Evolutionary conservation across 1,140 invertebrate genomes (phyloP), one percentile per base, ranked within the genome.

Genomic region (Triops cancriformis): DNA sequence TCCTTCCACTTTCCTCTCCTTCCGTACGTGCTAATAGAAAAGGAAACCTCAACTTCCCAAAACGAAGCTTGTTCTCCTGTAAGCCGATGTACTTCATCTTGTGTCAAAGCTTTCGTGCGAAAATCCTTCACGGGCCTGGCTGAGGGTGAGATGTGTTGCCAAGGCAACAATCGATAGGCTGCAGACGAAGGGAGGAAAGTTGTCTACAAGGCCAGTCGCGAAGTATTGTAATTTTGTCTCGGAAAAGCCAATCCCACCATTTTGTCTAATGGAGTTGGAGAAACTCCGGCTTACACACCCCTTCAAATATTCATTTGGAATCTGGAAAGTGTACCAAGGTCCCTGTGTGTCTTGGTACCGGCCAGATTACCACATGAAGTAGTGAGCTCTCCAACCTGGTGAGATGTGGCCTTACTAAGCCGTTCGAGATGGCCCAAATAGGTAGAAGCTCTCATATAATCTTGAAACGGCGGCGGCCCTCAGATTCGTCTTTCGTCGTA

Each of bases 151-250:
- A 64, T 64, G 51, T 23, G 51, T 64, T 64, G 51, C 51, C 51
- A 64, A 64, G 51, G 51, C 51, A 64, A 64, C 51, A 64, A 64
- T 64, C 51, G 51, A 64, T 64, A 64, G 51, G 51, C 51, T 64
- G 18, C 51, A 64, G 51, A 64, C 51, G 51, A 64, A 64, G 51
- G 14, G 51, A 23, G 51, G 9, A 3, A 64, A 14, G 51, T 64
- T 64, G 51, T 64, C 51, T 18, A 23, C 23, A 14, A 64, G 51
- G 51, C 51, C 51, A 64, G n/a, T 14, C 51, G 51, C 51, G 51
- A 23, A 64, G 51, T 23, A n/a, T 23, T 64, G 51, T 5, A 64
- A 23, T 64, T 64, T 23, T 37, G 31, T n/a, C 51, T 18, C 23
- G 6, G n/a, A 23, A 14, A 64, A 10, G 18, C 51, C 51, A 64